Evolutionary conservation across 2,797 vertebrate genomes (phyloP), one percentile per base, ranked within the genome.

Genomic region (Thunnus albacares): DNA sequence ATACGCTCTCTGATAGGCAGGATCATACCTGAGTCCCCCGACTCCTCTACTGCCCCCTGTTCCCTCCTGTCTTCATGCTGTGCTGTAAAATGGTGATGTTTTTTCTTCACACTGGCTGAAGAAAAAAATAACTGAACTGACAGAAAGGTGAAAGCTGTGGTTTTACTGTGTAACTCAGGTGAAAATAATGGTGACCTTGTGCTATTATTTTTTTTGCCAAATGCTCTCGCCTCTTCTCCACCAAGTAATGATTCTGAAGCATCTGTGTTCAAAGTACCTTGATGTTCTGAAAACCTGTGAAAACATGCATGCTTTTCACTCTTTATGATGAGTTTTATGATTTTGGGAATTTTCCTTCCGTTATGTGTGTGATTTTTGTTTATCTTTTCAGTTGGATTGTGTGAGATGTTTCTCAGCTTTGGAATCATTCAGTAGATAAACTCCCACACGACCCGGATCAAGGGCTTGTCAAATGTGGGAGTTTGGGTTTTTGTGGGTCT

Each of bases 231-330:
- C 95, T 96, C 90, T 95, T 95, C 94, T 95, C 92, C 94, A 95
- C 94, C 93, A 93, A 94, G 93, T 85, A 94, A 96, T 96, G 95
- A 96, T 96, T 96, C 96, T 96, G 95, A 96, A 96, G 96, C 95
- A 74, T 92, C 86, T 91, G 89, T 92, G 92, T 94, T 87, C 63
- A 57, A 87, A 85, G 75, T 87, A 82, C 14, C 88, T 90, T 84
- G 81, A 85, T 93, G 89, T 84, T 82, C 68, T 86, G 72, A 76
- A 82, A 94, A 94, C 87, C 92, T 94, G 97, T 97, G 96, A 96
- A 97, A 97, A 97, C 92, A 93, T 87, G 98, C 98, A 99, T 99
- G 97, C 93, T 96, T 97, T 97, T 97, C 93, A 95, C 97, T 91
- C 95, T 94, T 95, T 95, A 81, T 90, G 84, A 94, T 90, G 71